Evolutionary conservation across 1,140 invertebrate species (phyloP), one percentile per base, ranked within the genome.

Genomic region (Cylas formicarius): DNA sequence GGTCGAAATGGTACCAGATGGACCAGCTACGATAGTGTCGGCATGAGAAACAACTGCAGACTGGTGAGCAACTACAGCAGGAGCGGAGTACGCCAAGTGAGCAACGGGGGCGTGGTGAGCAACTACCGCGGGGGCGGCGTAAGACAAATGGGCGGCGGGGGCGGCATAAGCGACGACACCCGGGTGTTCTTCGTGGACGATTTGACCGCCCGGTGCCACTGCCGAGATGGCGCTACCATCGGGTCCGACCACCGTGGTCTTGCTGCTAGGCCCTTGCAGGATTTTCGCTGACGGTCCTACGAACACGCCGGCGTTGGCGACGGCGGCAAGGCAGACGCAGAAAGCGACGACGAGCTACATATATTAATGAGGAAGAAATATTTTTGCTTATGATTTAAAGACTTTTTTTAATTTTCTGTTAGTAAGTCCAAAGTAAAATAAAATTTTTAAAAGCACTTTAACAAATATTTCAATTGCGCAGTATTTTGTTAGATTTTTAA

Each of bases 221-320:
- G 53, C 36, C 10, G 43, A 41, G 36, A 57, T 55, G 6, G 44
- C 24, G 22, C 55, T 57, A 10, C 55, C 55, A 26, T 57, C 55
- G 5, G 56, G 56, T 10, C 53, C 56, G 9, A 56, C 40, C 8
- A 58, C 11, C 23, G 40, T 53, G 21, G 53, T 51, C 26, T 45
- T 48, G 28, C 45, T 37, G 34, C 56, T 53, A 3, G 53, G 56
- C 34, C 53, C 56, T 43, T 56, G 53, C n/a, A 58, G 17, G 13
- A 56, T 41, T 14, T 48, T 41, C 4, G 51, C 37, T 6, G 45
- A 41, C 1, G 48, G 52, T 5, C 32, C 43, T 10, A 44, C 9
- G n/a, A n/a, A n/a, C 10, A 54, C 16, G 41, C 45, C 42, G 34
- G 50, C 53, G 28, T 43, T 44, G 24, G 40, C 36, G 10, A 34